Evolutionary conservation across 2,888 invertebrate species (phyloP).

Genomic region (Sclerodermus sp.): DNA sequence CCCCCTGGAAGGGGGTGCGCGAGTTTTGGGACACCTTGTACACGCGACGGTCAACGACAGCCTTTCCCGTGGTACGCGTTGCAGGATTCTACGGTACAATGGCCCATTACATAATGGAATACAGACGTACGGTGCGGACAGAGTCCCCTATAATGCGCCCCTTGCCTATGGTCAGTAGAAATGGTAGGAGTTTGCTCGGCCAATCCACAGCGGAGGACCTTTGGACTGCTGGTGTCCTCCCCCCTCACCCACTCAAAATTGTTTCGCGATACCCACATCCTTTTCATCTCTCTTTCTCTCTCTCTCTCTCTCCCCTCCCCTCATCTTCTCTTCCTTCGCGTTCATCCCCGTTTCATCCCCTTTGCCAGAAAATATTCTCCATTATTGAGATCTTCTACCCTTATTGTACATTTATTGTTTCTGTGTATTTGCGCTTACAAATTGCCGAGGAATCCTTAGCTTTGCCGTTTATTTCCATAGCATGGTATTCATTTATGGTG

Average conservation of each 20-base stretch:
- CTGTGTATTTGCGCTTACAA: not conserved
- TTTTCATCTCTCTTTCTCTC: slow-evolving; percentile 3
- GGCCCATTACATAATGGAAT: slow-evolving; percentile 45
- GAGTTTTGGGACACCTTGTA: too few species aligned
- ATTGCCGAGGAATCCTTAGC: too few species aligned
- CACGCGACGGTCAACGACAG: slow-evolving; percentile 38
- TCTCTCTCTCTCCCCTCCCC: not conserved
- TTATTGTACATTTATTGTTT: slow-evolving; percentile 8
- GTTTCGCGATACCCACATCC: not conserved
- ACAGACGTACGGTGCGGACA: slow-evolving; percentile 28
- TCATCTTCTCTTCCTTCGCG: not conserved
- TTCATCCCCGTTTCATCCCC: not conserved
- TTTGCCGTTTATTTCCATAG: too few species aligned
- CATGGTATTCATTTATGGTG: not conserved
- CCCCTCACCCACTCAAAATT: too few species aligned
- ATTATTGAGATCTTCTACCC: slow-evolving; percentile 12
- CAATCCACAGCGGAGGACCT: too few species aligned
- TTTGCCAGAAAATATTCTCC: not conserved
- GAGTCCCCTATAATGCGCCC: slow-evolving; percentile 22
- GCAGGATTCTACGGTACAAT: slow-evolving; percentile 39
- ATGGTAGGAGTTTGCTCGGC: too few species aligned
- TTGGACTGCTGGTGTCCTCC: too few species aligned
- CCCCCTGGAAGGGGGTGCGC: too few species aligned
- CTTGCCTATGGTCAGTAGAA: too few species aligned
- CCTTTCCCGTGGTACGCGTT: slow-evolving; percentile 28